phyloP scores from a whole-genome alignment of 2,113 vertebrate genomes.

The Maccullochella peelii region DNA sequence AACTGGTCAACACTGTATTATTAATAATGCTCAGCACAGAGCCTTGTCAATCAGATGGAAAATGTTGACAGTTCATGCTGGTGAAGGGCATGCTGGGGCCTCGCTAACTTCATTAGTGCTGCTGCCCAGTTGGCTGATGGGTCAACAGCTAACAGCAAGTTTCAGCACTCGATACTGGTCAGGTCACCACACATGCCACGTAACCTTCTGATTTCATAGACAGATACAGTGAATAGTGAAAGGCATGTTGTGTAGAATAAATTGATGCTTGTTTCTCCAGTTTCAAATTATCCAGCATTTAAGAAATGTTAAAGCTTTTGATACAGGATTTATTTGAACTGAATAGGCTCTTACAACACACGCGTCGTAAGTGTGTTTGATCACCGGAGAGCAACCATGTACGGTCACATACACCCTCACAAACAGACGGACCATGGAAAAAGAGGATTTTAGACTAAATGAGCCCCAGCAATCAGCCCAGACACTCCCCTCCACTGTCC shows the following conservation, averaged over 20 bases:
- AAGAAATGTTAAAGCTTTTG: not conserved
- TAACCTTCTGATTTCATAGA: slow-evolving; percentile 1
- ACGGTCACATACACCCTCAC: not conserved
- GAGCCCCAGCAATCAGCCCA: not conserved
- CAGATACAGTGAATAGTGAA: not conserved
- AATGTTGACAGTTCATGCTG: slow-evolving; percentile 16
- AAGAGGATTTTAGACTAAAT: slow-evolving; percentile 32
- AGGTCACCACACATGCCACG: slow-evolving; percentile 25
- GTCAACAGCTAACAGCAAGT: slow-evolving; percentile 32
- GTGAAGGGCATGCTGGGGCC: slow-evolving; percentile 6
- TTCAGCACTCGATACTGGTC: not conserved
- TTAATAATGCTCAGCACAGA: slow-evolving; percentile 37
- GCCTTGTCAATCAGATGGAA: slow-evolving; percentile 35
- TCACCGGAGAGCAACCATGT: not conserved
- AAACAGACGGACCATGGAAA: slow-evolving; percentile 43
- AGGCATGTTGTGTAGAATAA: not conserved
- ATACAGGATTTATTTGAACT: slow-evolving; percentile 11
- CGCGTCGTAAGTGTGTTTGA: slow-evolving; percentile 4
- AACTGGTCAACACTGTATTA: slow-evolving; percentile 35
- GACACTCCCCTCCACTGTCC: not conserved
- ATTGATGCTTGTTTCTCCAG: not conserved
- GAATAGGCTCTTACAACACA: slow-evolving; percentile 1
- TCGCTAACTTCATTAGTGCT: slow-evolving; percentile 26
- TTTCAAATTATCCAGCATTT: not conserved
- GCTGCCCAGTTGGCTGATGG: slow-evolving; percentile 13